phyloP scores from a whole-genome alignment of 1,140 invertebrate genomes.

The Brachionus asplanchnoidis region DNA sequence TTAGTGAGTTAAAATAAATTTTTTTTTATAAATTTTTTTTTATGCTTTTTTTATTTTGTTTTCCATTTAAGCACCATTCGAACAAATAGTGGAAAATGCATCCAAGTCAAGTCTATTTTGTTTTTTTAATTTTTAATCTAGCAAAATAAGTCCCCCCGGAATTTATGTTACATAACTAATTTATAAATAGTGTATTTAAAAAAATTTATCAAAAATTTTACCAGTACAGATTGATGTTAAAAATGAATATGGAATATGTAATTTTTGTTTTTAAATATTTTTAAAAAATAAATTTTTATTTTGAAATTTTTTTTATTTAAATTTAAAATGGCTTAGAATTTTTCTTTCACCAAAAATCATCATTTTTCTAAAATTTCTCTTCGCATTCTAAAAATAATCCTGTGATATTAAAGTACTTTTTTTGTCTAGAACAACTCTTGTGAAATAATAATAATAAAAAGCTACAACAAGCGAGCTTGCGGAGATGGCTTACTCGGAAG shows the following conservation, averaged over 20 bases:
- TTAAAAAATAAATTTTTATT: neutral
- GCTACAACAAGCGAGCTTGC: no score
- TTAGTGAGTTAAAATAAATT: neutral
- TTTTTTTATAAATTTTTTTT: neutral
- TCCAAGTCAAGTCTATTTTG: neutral
- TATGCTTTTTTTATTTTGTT: neutral
- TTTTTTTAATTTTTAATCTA: neutral
- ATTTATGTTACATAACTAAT: neutral
- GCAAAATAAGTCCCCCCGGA: neutral
- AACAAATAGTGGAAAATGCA: neutral
- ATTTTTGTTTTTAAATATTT: neutral
- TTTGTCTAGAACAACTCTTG: no score
- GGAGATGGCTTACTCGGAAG: no score
- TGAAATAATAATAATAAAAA: no score
- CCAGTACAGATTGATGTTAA: neutral
- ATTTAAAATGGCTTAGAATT: no score
- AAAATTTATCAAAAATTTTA: neutral
- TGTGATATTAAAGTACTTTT: no score
- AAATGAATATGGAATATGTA: no score
- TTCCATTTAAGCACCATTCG: neutral
- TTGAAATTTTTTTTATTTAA: no score
- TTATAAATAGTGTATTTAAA: neutral
- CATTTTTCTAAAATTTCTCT: no score
- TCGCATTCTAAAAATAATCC: no score
- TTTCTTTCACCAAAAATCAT: no score